phyloP scores from a whole-genome alignment of 2,888 invertebrate species.

The Cacoxenus indagator region DNA sequence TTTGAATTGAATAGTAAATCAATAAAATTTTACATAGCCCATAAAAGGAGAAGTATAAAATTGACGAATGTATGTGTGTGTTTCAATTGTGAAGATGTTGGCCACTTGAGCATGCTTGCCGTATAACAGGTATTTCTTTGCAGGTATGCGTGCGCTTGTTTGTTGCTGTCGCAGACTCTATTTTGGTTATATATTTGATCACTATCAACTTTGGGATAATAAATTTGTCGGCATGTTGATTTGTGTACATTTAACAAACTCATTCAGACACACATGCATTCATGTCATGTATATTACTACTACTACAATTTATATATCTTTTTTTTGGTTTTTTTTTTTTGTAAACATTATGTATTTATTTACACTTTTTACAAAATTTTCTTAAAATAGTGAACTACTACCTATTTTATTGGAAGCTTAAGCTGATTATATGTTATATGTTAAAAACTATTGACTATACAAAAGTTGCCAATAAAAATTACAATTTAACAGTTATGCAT shows the following conservation, averaged over 20 bases:
- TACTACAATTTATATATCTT: background rate
- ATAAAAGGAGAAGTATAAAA: conserved; percentile 49
- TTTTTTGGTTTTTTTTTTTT: too few species aligned
- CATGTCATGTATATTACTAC: background rate
- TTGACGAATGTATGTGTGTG: conserved; percentile 40
- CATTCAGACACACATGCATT: conserved; percentile 8
- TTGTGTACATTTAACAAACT: conserved; percentile 46
- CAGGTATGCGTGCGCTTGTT: conserved; percentile 17
- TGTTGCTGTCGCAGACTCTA: conserved; percentile 40
- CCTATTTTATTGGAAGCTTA: too few species aligned
- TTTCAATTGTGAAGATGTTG: conserved; percentile 27
- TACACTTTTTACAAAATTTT: too few species aligned
- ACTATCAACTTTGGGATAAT: conserved; percentile 53
- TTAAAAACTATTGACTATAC: too few species aligned
- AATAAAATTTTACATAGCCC: conserved; percentile 56
- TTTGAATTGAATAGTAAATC: conserved; percentile 56
- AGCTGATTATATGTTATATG: too few species aligned
- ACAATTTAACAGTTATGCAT: too few species aligned
- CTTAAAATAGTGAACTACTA: too few species aligned
- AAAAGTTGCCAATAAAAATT: too few species aligned
- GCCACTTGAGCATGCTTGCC: conserved; percentile 44
- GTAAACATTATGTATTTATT: too few species aligned
- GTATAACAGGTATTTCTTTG: conserved; percentile 29
- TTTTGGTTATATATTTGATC: conserved; percentile 56
- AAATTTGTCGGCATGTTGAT: conserved; percentile 46